Evolutionary conservation across 2,113 vertebrate species (phyloP), one percentile per base, ranked within the genome.

Genomic region (Anoplopoma fimbria): DNA sequence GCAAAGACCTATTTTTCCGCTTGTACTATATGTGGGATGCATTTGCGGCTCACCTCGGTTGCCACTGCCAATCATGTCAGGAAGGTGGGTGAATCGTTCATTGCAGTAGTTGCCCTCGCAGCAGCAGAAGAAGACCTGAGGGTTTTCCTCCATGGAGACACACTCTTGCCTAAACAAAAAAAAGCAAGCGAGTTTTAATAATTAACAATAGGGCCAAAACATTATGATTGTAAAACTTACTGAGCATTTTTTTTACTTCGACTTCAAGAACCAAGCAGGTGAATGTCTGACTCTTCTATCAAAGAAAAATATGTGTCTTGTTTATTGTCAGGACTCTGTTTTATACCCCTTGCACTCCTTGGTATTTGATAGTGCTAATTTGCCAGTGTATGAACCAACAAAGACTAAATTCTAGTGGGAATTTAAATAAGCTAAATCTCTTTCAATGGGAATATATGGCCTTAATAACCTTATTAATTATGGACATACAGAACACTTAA

Each of bases 41-140:
- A 13, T 79, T 74, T 19, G 62, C 25, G 2, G 42, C 89, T 89
- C 89, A 94, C 94, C 93, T 91, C 88, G 87, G 90, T 85, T 93
- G 72, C 90, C 90, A 27, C n/a, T 87, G 85, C 95, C 95, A 1
- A 95, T 96, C 13, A 96, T 91, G 92, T 99, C 98, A 2, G 98
- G 98, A 89, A 99, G 92, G 88, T 99, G 98, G 75, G 96, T 98
- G 87, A 99, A 99, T 80, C 96, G 97, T 87, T 98, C 97, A 34
- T 99, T 99, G 95, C 98, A 99, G 83, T 98, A 98, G 95, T 99
- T 97, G 70, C 98, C 98, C 87, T 99, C 98, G 1, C 98, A 99
- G 96, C 98, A 99, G 96, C 98, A 99, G 96, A 99, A 99, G 95
- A 98, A 99, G 62, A 99, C 98, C 94, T 98, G 97, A 63, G 98